phyloP scores from a whole-genome alignment of 1,140 invertebrate genomes.

The Trinorchestia longiramus region DNA sequence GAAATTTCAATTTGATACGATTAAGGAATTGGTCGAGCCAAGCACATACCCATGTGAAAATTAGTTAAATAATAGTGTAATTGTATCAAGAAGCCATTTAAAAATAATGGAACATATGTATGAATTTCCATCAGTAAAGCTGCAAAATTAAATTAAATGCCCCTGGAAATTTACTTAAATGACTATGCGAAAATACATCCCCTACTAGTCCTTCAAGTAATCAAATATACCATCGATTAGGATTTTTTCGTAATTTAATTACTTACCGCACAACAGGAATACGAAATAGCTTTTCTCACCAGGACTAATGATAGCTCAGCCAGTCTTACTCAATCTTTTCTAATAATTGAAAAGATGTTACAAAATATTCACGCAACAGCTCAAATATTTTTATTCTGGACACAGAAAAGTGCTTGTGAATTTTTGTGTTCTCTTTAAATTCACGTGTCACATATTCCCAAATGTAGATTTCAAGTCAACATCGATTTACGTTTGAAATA shows the following conservation, averaged over 20 bases:
- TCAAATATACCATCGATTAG: neutral
- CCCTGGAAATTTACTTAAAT: too few relatives aligned
- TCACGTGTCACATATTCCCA: neutral
- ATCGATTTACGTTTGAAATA: neutral
- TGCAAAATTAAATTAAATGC: neutral
- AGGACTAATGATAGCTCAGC: neutral
- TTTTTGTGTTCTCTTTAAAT: neutral
- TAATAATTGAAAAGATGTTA: neutral
- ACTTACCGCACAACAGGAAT: neutral
- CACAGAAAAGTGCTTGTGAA: neutral
- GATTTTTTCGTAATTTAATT: neutral
- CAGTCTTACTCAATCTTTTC: neutral
- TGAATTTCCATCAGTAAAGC: too few relatives aligned
- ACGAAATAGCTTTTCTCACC: neutral
- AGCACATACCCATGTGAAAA: too few relatives aligned
- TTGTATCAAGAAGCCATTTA: neutral
- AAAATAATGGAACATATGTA: neutral
- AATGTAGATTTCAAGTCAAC: neutral
- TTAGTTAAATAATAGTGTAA: neutral
- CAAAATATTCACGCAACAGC: neutral
- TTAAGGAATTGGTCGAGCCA: too few relatives aligned
- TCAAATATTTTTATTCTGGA: neutral
- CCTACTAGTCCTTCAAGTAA: neutral
- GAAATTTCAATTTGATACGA: too few relatives aligned
- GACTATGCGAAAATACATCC: neutral